Conservation (phyloP, 2,113 vertebrate genomes). For the Mugil cephalus region DNA sequence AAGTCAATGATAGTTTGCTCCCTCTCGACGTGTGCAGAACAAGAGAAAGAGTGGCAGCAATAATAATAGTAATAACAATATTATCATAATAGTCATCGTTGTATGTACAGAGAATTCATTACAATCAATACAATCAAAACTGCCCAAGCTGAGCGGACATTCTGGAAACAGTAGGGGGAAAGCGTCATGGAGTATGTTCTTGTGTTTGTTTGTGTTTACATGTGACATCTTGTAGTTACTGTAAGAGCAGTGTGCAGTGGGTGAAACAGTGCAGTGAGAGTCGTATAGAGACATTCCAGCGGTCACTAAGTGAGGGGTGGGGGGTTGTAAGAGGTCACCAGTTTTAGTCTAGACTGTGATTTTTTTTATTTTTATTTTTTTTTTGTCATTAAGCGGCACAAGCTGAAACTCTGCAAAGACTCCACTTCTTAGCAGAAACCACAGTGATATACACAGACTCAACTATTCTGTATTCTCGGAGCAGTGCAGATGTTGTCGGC, state of each 20-base stretch:
- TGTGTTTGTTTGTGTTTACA: slow-evolving; percentile 46
- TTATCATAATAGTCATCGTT: slow-evolving; percentile 81
- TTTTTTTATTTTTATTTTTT: slow-evolving; percentile 10
- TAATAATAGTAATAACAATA: slow-evolving; percentile 74
- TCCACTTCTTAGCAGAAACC: slow-evolving; percentile 31
- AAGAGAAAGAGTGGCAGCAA: slow-evolving; percentile 66
- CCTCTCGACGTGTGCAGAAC: slow-evolving; percentile 73
- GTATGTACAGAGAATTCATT: slow-evolving; percentile 87
- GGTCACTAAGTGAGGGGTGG: slow-evolving; percentile 43
- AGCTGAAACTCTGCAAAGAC: slow-evolving; percentile 43
- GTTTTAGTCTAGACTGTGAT: slow-evolving; percentile 32
- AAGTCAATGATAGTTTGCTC: slow-evolving; percentile 65
- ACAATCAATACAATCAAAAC: slow-evolving; percentile 89
- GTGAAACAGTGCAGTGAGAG: slow-evolving; percentile 55
- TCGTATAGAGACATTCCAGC: slow-evolving; percentile 68
- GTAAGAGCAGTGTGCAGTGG: slow-evolving; percentile 60
- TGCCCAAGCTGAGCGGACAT: slow-evolving; percentile 87
- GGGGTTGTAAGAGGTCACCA: slow-evolving; percentile 51
- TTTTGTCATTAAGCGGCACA: slow-evolving; percentile 33
- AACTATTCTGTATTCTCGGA: slow-evolving; percentile 22
- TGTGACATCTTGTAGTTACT: slow-evolving; percentile 49
- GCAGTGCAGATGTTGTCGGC: slow-evolving; percentile 30
- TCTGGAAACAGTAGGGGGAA: slow-evolving; percentile 80
- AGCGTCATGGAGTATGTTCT: slow-evolving; percentile 48
- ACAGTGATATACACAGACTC: background rate